Evolutionary conservation across 2,888 invertebrate genomes (phyloP).

Genomic region (Chloromyia formosa): DNA sequence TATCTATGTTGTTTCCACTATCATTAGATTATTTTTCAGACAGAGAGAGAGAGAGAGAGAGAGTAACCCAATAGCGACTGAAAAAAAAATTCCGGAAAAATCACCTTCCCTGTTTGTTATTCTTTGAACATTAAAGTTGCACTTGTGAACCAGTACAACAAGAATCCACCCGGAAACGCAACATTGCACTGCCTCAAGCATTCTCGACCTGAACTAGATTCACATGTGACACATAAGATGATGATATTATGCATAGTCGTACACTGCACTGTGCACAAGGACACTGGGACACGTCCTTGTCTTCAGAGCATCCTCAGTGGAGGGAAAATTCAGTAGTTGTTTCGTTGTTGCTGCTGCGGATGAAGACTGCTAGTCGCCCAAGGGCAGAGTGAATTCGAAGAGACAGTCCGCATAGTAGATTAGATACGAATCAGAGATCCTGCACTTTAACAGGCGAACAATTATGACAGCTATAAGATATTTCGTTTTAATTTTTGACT

Average conservation of each 20-base stretch:
- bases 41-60: too few relatives aligned
- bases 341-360: constrained; percentile 39
- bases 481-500: too few relatives aligned
- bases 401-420: background rate
- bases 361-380: background rate
- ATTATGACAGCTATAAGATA: background rate
- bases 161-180: constrained; percentile 28
- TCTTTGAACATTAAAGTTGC: background rate
- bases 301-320: constrained; percentile 23
- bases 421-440: background rate
- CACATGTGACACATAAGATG: constrained; percentile 12
- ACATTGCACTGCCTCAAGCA: constrained; percentile 2
- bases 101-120: background rate
- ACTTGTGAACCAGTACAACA: background rate
- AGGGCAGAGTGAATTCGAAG: background rate
- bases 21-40: too few relatives aligned
- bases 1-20: too few relatives aligned
- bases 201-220: constrained; percentile 35
- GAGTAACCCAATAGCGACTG: background rate
- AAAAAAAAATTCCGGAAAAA: background rate
- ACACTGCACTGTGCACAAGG: constrained; percentile 26
- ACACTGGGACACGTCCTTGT: constrained; percentile 30
- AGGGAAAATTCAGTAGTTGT: background rate
- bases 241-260: constrained; percentile 23
- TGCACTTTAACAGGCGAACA: background rate